A percentile compares a stretch with the other conserved stretches of the same genome.
These are phyloP conservation scores for Tiliacea aurago DNA, from an alignment of 2,888 invertebrate species.

Conservation along the genomic window DNA sequence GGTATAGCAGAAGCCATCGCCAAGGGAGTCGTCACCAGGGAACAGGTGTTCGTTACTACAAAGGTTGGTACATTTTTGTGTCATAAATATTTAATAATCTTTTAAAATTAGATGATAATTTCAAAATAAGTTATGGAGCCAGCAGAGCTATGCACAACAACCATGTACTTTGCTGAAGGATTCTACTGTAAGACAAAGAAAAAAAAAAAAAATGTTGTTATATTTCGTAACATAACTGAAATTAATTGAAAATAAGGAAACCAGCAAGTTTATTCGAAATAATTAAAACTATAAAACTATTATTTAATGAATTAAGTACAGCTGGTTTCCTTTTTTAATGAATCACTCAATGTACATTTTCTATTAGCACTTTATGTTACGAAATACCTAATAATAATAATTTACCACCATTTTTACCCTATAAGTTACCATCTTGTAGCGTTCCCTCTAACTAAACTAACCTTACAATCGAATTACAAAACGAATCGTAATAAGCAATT, in stretches of 20 bases:
- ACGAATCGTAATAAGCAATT: too few relatives aligned
- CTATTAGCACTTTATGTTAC: too few relatives aligned
- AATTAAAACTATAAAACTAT: background rate
- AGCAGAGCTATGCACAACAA: background rate
- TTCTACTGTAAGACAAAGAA: background rate
- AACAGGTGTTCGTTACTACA: conserved; percentile 90
- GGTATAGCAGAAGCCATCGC: conserved; percentile 88
- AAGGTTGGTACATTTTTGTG: conserved; percentile 79
- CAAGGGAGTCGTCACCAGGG: conserved; percentile 87
- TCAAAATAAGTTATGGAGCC: background rate
- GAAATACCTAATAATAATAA: too few relatives aligned
- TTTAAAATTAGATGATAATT: background rate
- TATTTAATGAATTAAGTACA: too few relatives aligned
- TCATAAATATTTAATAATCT: background rate
- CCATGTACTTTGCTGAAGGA: background rate
- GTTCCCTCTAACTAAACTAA: too few relatives aligned
- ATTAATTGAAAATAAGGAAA: background rate
- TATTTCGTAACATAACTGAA: too few relatives aligned
- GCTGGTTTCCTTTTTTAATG: too few relatives aligned
- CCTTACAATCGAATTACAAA: too few relatives aligned
- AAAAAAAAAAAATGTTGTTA: too few relatives aligned
- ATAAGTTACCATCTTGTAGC: too few relatives aligned
- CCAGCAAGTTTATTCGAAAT: background rate
- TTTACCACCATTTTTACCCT: too few relatives aligned
- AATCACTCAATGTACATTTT: too few relatives aligned